These are phyloP conservation scores for Dynastes hyllus DNA, from an alignment of 2,888 invertebrate species.

Conservation along the genomic window DNA sequence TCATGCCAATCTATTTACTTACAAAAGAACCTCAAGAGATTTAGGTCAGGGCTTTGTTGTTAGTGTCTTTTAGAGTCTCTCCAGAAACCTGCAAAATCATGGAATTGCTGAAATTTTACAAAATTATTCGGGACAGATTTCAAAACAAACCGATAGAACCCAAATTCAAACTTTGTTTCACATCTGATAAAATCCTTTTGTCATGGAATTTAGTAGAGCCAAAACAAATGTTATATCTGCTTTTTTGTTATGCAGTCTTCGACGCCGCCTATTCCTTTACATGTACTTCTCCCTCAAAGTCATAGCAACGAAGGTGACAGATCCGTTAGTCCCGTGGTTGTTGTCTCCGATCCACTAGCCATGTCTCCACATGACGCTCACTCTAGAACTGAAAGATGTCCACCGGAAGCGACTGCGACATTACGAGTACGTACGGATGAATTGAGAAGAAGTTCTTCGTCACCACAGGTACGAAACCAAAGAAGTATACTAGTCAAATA, in stretches of 20 bases:
- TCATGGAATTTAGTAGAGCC: too few species aligned
- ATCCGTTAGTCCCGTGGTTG: constrained; percentile 67
- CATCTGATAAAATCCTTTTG: too few species aligned
- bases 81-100: too few species aligned
- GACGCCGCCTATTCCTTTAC: constrained; percentile 60
- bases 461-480: constrained; percentile 74
- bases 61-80: too few species aligned
- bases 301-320: constrained; percentile 61
- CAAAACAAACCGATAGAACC: too few species aligned
- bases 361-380: constrained; percentile 64
- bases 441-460: constrained; percentile 76
- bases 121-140: too few species aligned
- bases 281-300: constrained; percentile 60
- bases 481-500: not conserved
- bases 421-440: constrained; percentile 75
- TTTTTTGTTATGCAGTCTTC: constrained; percentile 56
- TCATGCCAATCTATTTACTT: too few species aligned
- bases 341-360: constrained; percentile 68
- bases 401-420: constrained; percentile 60
- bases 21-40: too few species aligned
- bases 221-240: too few species aligned
- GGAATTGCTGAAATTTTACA: too few species aligned
- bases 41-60: too few species aligned
- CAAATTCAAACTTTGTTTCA: too few species aligned
- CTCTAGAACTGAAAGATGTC: constrained; percentile 61